phyloP scores from a whole-genome alignment of 2,888 invertebrate genomes.

The Tachina lurida region DNA sequence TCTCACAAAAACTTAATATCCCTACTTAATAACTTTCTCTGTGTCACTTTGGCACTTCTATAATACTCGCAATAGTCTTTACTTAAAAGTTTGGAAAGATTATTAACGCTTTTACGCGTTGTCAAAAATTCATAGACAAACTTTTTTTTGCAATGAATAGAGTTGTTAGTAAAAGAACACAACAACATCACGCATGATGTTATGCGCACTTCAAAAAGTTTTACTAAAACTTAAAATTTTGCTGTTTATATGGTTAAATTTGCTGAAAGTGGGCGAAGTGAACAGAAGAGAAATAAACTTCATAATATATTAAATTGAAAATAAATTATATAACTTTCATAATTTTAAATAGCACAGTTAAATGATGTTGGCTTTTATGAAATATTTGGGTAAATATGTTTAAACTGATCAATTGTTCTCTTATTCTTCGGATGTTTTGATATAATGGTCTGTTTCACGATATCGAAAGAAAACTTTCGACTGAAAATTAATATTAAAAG shows the following conservation, averaged over 20 bases:
- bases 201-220: constrained; percentile 2
- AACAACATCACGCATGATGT: constrained; percentile 7
- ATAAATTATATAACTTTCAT: too few species aligned
- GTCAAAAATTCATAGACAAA: constrained; percentile 58
- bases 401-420: too few species aligned
- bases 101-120: constrained; percentile 61
- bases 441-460: too few species aligned
- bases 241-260: not conserved
- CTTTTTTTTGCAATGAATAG: constrained; percentile 24
- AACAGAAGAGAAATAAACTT: not conserved
- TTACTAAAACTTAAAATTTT: constrained; percentile 1
- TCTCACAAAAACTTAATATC: not conserved
- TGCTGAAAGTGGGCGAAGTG: not conserved
- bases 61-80: not conserved
- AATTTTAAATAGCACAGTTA: too few species aligned
- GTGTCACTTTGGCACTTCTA: not conserved
- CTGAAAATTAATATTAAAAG: too few species aligned
- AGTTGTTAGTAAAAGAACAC: not conserved
- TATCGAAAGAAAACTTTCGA: too few species aligned
- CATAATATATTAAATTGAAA: too few species aligned
- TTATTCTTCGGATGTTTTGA: too few species aligned
- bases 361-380: too few species aligned
- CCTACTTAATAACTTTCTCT: not conserved
- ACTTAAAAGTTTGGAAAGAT: constrained; percentile 36
- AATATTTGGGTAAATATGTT: too few species aligned